Base-by-base conservation (phyloP, 2,888 invertebrate genomes). In the Microchrysa polita region DNA sequence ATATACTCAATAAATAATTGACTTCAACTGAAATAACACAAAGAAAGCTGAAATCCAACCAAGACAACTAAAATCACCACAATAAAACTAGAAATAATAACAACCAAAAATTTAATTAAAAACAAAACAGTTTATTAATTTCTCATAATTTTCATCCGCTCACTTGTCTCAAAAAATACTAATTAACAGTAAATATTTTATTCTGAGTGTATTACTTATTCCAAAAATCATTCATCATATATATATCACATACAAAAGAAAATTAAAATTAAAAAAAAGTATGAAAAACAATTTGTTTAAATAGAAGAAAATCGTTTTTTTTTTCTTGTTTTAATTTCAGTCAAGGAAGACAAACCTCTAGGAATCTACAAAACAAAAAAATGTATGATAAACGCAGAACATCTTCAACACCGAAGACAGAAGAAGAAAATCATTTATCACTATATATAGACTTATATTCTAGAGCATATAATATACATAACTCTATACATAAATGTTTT, bases 181-280 rank as follows among this genome's bases (percentile, higher is more conserved):
- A 48, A 48, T n/a, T 48, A 48, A 48, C 48, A 48, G 10, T 10
- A 48, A 48, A 52, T 16, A 14, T 14, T 53, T 55, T 16, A 20
- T 1, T 18, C 5, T 55, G 10, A n/a, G 16, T 20, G 10, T 10
- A 55, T 20, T 55, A 20, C 55, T 55, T 55, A 55, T 55, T 20
- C 18, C 55, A 18, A n/a, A 55, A 55, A 55, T 55, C 16, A 55
- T 55, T 55, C 16, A 55, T 55, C 16, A 55, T 55, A 18, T 18
- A 55, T 20, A 55, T 55, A 55, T 55, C 55, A 55, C 4, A 55
- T 55, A 55, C 55, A 18, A 55, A 55, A 55, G 53, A 53, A 53
- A 53, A 53, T 10, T 18, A 16, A 55, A 55, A 55, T 55, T 55
- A 16, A 52, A 52, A 16, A 52, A 52, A 14, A 52, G 14, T 16